Conservation (phyloP, 2,797 vertebrate genomes). For the Pempheris klunzingeri region DNA sequence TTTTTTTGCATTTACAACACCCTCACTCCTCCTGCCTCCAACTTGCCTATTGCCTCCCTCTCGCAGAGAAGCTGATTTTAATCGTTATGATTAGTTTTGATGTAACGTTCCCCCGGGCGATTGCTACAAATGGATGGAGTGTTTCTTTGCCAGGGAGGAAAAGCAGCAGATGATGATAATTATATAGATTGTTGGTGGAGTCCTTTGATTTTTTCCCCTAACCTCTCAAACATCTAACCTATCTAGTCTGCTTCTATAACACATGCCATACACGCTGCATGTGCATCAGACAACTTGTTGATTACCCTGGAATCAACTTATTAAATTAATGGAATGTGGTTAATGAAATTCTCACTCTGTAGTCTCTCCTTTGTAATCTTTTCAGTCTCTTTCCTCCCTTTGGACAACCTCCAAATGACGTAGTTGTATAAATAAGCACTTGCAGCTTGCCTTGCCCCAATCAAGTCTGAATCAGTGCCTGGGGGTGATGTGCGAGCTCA, state of each 20-base stretch:
- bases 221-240: slow-evolving; percentile 69
- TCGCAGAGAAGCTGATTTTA: slow-evolving; percentile 99
- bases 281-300: slow-evolving; percentile 91
- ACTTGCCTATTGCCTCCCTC: slow-evolving; percentile 94
- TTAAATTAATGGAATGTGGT: slow-evolving; percentile 84
- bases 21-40: slow-evolving; percentile 90
- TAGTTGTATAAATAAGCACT: slow-evolving; percentile 93
- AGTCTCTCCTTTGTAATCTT: slow-evolving; percentile 60
- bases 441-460: slow-evolving; percentile 94
- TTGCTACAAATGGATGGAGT: slow-evolving; percentile 99
- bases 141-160: slow-evolving; percentile 98
- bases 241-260: slow-evolving; percentile 73
- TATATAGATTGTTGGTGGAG: slow-evolving; percentile 97
- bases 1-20: slow-evolving; percentile 81
- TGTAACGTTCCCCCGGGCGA: slow-evolving; percentile 96
- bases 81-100: slow-evolving; percentile 99
- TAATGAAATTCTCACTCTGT: slow-evolving; percentile 62
- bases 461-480: slow-evolving; percentile 95
- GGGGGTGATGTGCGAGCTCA: slow-evolving; percentile 92
- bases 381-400: slow-evolving; percentile 78
- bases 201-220: slow-evolving; percentile 65
- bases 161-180: slow-evolving; percentile 99
- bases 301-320: slow-evolving; percentile 84
- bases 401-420: slow-evolving; percentile 93
- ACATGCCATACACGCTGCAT: slow-evolving; percentile 79